Base-by-base conservation (phyloP, 2,888 invertebrate species). In the Mythimna loreyi region DNA sequence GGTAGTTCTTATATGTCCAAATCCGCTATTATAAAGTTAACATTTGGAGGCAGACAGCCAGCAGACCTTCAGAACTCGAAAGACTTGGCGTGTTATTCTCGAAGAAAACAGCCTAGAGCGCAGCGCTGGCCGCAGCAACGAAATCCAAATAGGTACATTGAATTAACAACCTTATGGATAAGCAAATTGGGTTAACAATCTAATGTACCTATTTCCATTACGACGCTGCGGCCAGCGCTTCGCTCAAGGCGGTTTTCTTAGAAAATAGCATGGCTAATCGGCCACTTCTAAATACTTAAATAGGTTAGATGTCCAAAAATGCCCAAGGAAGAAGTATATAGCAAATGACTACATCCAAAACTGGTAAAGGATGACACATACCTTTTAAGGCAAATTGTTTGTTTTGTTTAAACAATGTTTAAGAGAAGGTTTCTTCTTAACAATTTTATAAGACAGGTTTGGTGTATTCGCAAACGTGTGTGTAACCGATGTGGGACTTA, bases 381-480 rank as follows among this genome's bases (percentile, higher is more conserved):
- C 19, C 3, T 21, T 40, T 30, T 25, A 25, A 3, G 13, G 16
- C 45, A 23, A 23, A 28, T 3, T 47, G 0, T 30, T 23, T 28
- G 13, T 25, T 19, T 30, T 40, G 3, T 58, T 3, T 13, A 28
- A 21, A 53, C 40, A 33, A 25, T 30, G 52, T 53, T 30, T 28
- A 16, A 55, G 40, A 74, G 5, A 9, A 49, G n/a, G n/a, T 30
- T 70, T 55, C 40, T 33, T 33, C 33, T 49, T 11, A 64, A 33
- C 8, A 25, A 16, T 43, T 65, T 71, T 49, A 25, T 16, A 66
- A 75, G 16, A 67, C 71, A 45, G 43, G 75, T 75, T 56, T 67
- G n/a, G 49, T 23, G 49, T 16, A 47, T 43, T 25, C 11, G 16
- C 49, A 56, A 23, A 49, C 30, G 21, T 7, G 8, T 33, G 11